Evolutionary conservation across 1,140 invertebrate species (phyloP).

Genomic region (Zaprionus inermis): DNA sequence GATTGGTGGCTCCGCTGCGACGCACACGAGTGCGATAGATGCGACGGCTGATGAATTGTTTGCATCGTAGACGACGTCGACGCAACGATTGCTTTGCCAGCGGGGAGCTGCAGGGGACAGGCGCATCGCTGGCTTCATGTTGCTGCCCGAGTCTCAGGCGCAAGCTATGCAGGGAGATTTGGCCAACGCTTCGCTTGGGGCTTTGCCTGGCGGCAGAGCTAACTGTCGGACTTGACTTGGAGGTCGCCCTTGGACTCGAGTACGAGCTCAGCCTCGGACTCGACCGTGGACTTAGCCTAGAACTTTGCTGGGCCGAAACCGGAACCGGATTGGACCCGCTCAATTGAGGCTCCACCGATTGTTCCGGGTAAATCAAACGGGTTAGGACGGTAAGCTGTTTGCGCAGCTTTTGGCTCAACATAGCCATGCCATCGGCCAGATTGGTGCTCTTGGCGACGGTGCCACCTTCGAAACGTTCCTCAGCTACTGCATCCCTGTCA

Average conservation of each 20-base stretch:
- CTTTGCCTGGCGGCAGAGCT: neutral
- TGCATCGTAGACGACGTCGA: constrained; percentile 33
- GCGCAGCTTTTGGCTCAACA: constrained; percentile 1
- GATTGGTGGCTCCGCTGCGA: constrained; percentile 12
- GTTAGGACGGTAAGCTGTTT: constrained; percentile 31
- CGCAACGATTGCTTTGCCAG: neutral
- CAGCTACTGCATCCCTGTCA: neutral
- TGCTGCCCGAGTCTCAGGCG: no score
- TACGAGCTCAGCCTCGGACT: neutral
- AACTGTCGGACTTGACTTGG: neutral
- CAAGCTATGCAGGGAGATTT: neutral
- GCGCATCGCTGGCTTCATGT: neutral
- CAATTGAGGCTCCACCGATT: neutral
- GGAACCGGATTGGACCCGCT: neutral
- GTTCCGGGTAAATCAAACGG: constrained; percentile 12
- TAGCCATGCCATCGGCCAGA: neutral
- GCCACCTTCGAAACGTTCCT: neutral
- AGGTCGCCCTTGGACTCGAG: neutral
- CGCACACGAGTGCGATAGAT: constrained; percentile 45
- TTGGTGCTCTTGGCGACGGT: neutral
- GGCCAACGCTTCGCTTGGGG: neutral
- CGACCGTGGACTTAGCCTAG: neutral
- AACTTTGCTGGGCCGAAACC: no score
- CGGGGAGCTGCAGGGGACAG: neutral
- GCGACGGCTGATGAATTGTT: constrained; percentile 39